Percentiles rank a stretch among this genome's conserved stretches.
Conservation (phyloP, 2,113 vertebrate genomes). For the Hippocampus zosterae region DNA sequence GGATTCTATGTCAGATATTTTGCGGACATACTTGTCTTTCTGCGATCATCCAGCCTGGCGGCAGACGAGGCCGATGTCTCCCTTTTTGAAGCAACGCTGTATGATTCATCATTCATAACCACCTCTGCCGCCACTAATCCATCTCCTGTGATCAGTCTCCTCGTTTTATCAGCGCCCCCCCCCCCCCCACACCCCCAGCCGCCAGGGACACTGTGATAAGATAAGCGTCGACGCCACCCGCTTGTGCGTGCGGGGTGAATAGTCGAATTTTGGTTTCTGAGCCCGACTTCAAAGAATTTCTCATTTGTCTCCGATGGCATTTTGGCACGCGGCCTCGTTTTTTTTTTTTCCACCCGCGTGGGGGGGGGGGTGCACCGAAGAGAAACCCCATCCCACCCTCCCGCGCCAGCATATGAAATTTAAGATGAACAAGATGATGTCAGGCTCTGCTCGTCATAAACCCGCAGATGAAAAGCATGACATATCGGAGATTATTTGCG, state of each 20-base stretch:
- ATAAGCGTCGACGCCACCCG: conserved; percentile 21
- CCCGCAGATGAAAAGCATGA: neutral
- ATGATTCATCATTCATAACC: conserved; percentile 37
- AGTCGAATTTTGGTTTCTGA: conserved; percentile 17
- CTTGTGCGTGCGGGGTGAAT: conserved; percentile 5
- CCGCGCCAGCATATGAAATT: neutral
- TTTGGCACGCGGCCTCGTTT: conserved; percentile 3
- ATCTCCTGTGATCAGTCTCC: conserved; percentile 4
- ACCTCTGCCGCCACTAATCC: neutral
- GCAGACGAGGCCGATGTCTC: neutral
- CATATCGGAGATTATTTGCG: neutral
- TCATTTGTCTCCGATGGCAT: conserved; percentile 20
- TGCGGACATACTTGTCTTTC: too few relatives aligned
- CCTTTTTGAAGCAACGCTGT: conserved; percentile 10
- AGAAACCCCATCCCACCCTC: neutral
- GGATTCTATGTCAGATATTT: too few relatives aligned
- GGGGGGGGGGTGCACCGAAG: too few relatives aligned
- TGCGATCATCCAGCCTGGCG: too few relatives aligned
- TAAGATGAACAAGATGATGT: neutral
- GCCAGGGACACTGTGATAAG: conserved; percentile 16
- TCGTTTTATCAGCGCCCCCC: conserved; percentile 42
- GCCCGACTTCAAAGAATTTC: conserved; percentile 27
- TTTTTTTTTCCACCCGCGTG: neutral
- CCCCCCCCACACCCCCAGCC: neutral
- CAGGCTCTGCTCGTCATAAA: neutral